These are phyloP conservation scores for Enteromius viviparus DNA, from an alignment of 2,797 vertebrate genomes.

Conservation along the genomic window DNA sequence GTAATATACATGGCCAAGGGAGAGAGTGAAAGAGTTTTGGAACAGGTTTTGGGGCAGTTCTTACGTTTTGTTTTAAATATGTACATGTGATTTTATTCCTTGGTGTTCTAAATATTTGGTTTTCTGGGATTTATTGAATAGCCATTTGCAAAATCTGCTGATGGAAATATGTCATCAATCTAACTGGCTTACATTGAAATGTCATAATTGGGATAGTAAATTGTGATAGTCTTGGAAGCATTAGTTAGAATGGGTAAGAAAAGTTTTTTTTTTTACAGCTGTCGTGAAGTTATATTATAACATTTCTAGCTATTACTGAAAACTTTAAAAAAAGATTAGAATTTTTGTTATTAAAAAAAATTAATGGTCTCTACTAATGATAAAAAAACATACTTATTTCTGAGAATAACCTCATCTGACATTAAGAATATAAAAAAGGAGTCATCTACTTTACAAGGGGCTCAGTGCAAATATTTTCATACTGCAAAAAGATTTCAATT, in stretches of 20 bases:
- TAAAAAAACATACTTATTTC: background rate
- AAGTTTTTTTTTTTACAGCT: background rate
- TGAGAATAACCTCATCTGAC: background rate
- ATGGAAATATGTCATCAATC: conserved; percentile 2
- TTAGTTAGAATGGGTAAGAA: background rate
- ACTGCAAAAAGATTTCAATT: background rate
- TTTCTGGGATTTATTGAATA: background rate
- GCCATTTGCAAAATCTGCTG: conserved; percentile 5
- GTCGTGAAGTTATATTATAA: background rate
- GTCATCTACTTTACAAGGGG: background rate
- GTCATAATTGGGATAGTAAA: background rate
- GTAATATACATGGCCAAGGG: background rate
- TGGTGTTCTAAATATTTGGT: background rate
- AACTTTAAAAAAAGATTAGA: background rate
- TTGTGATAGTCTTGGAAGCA: background rate
- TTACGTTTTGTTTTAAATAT: background rate
- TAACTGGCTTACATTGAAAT: background rate
- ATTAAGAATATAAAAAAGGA: background rate
- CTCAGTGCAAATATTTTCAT: background rate
- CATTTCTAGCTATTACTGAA: background rate
- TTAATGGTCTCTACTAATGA: background rate
- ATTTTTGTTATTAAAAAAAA: background rate
- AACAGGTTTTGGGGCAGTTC: background rate
- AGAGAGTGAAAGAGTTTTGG: background rate
- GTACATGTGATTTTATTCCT: background rate